These are phyloP conservation scores for Alligator sinensis DNA, from an alignment of 2,113 vertebrate genomes.

Conservation along the genomic window DNA sequence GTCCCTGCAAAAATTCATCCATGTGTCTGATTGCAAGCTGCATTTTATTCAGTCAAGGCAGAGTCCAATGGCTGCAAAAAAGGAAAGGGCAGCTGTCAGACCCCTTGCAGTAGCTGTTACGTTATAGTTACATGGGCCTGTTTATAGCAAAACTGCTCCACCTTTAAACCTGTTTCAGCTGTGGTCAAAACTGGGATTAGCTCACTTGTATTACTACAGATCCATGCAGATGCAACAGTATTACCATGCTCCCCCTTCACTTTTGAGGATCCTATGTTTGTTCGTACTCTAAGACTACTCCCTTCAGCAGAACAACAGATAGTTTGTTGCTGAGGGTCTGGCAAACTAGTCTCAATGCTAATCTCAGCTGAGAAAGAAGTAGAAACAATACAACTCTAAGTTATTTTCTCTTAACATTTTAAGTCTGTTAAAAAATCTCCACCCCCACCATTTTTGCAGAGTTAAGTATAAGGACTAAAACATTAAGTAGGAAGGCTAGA, in stretches of 20 bases:
- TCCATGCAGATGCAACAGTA: too few species aligned
- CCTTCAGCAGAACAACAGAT: background rate
- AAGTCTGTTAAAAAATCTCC: slow-evolving; percentile 13
- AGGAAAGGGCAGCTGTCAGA: too few species aligned
- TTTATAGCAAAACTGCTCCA: too few species aligned
- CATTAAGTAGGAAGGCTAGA: slow-evolving; percentile 4
- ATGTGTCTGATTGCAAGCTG: background rate
- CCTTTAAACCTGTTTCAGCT: too few species aligned
- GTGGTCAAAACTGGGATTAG: too few species aligned
- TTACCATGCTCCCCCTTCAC: too few species aligned
- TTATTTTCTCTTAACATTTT: background rate
- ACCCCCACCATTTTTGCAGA: slow-evolving; percentile 8
- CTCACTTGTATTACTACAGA: too few species aligned
- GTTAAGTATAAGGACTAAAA: slow-evolving; percentile 18
- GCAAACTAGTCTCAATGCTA: background rate
- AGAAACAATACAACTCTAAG: background rate
- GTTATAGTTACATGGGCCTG: too few species aligned
- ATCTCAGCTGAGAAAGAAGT: background rate
- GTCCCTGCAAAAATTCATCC: background rate
- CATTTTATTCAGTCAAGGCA: background rate
- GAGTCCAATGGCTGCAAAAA: background rate
- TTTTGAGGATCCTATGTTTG: too few species aligned
- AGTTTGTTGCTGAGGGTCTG: background rate
- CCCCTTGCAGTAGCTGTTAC: too few species aligned
- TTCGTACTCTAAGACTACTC: background rate